A percentile compares a stretch with the other conserved stretches of the same genome.
Conservation (phyloP, 2,797 vertebrate genomes). For the Lutjanus argentimaculatus region DNA sequence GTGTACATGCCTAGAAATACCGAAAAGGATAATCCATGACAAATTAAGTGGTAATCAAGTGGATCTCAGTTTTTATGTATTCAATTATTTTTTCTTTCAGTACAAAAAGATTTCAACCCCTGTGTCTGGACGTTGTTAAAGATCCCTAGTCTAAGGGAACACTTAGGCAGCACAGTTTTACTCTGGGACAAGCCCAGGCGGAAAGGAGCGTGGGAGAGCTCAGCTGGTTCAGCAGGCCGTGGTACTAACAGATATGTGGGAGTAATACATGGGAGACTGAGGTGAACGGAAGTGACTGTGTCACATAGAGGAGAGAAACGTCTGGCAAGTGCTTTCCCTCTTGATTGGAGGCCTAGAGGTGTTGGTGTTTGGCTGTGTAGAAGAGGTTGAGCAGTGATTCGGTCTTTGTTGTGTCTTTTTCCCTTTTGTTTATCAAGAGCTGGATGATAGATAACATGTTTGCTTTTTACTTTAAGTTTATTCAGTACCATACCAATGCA, state of each 20-base stretch:
- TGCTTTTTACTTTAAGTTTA: neutral
- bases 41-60: neutral
- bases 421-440: neutral
- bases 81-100: neutral
- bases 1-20: no score
- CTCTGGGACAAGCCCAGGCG: conserved; percentile 35
- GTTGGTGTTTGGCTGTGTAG: neutral
- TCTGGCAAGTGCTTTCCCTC: neutral
- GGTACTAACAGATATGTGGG: neutral
- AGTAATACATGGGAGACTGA: neutral
- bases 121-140: neutral
- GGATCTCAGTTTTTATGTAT: neutral
- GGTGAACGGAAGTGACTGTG: neutral
- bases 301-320: neutral
- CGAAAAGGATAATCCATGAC: neutral
- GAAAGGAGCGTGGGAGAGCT: conserved; percentile 54
- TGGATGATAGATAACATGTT: neutral
- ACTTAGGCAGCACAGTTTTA: neutral
- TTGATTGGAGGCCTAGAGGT: accelerated
- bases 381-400: neutral
- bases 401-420: neutral
- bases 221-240: neutral
- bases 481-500: neutral
- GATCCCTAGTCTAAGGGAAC: neutral
- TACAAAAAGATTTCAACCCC: neutral